Conservation (phyloP, 2,113 vertebrate genomes). For the Pygoscelis antarcticus region DNA sequence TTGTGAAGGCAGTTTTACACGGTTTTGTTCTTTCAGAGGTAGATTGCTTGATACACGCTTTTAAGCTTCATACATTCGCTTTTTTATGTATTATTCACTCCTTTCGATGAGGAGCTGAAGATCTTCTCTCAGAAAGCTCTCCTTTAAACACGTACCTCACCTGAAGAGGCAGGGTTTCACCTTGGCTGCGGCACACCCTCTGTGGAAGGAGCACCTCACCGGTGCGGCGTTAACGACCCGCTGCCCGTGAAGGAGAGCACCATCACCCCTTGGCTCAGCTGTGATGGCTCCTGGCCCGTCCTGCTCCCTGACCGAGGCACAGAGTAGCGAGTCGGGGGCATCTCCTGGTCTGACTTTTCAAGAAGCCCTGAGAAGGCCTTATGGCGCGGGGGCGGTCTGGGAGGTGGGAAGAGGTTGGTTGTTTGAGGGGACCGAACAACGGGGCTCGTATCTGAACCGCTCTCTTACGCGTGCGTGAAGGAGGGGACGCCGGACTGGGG, state of each 20-base stretch:
- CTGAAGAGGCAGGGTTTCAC: neutral
- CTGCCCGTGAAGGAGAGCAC: too few relatives aligned
- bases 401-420: neutral
- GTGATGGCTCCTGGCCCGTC: rapidly evolving
- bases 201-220: neutral
- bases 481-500: neutral
- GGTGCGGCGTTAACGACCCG: rapidly evolving
- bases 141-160: neutral
- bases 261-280: rapidly evolving
- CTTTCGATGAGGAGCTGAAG: neutral
- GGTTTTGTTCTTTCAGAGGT: neutral
- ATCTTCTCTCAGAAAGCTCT: neutral
- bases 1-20: neutral
- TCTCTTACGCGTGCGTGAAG: rapidly evolving
- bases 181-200: neutral
- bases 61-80: neutral
- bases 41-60: rapidly evolving
- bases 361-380: neutral
- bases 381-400: too few relatives aligned
- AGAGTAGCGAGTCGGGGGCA: too few relatives aligned
- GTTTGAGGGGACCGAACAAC: neutral
- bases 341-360: neutral
- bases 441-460: rapidly evolving
- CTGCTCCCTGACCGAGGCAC: neutral
- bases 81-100: neutral